Evolutionary conservation across 2,888 invertebrate genomes (phyloP).

Genomic region (Drosophila vallismaia): DNA sequence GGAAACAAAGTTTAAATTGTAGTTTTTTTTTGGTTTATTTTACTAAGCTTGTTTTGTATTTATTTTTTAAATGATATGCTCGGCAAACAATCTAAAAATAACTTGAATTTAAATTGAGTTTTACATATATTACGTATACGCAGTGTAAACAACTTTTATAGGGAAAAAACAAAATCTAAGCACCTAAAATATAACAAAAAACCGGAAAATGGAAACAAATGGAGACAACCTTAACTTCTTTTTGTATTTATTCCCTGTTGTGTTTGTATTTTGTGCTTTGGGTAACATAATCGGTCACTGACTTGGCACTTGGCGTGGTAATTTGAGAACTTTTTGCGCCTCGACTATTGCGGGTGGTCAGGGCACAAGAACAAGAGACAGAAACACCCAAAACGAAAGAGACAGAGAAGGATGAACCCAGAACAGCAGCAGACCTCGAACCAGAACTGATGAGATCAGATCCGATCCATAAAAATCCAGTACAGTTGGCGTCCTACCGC

Average conservation of each 20-base stretch:
- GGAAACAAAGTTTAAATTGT: neutral
- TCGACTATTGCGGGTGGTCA: slow-evolving; percentile 75
- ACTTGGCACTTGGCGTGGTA: slow-evolving; percentile 78
- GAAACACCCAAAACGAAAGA: neutral
- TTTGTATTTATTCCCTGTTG: slow-evolving; percentile 14
- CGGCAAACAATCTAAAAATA: neutral
- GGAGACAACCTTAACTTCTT: slow-evolving; percentile 57
- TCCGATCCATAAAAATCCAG: slow-evolving; percentile 29
- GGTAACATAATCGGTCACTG: slow-evolving; percentile 80
- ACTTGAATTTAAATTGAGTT: neutral
- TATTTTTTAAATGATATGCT: too few relatives aligned
- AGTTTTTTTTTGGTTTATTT: too few relatives aligned
- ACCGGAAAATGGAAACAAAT: neutral
- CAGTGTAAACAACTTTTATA: neutral
- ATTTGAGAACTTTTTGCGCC: slow-evolving; percentile 74
- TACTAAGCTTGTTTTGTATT: too few relatives aligned
- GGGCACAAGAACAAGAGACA: slow-evolving; percentile 29
- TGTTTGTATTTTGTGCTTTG: slow-evolving; percentile 62
- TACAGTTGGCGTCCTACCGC: slow-evolving; percentile 68
- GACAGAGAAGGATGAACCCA: neutral
- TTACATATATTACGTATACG: neutral
- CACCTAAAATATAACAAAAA: neutral
- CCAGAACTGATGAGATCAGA: slow-evolving; percentile 29
- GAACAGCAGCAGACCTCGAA: slow-evolving; percentile 13
- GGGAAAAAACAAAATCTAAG: neutral